These are phyloP conservation scores for Poecilobothrus nobilitatus DNA, from an alignment of 2,888 invertebrate genomes.

Conservation along the genomic window DNA sequence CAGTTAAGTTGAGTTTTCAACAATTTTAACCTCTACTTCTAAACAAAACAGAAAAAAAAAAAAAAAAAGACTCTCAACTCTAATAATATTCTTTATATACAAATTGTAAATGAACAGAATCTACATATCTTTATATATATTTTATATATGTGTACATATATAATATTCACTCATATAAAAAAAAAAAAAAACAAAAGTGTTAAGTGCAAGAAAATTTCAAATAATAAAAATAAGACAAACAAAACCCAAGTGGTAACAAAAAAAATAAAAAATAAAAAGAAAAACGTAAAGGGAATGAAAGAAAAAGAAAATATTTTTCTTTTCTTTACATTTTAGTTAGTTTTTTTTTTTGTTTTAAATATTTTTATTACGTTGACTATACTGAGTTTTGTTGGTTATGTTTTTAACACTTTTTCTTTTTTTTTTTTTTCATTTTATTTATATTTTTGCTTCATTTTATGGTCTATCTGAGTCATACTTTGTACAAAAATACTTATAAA, in stretches of 20 bases:
- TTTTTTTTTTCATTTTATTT: background rate
- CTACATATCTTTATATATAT: too few species aligned
- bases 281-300: too few species aligned
- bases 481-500: background rate
- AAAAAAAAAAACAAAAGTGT: too few species aligned
- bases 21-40: too few species aligned
- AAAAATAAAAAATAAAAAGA: too few species aligned
- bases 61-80: too few species aligned
- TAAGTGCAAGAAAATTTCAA: background rate
- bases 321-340: background rate
- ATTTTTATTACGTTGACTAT: background rate
- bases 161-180: too few species aligned
- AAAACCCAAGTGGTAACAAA: background rate
- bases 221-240: background rate
- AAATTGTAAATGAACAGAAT: too few species aligned
- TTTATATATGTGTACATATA: too few species aligned
- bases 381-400: background rate
- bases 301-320: background rate
- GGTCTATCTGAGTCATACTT: constrained; percentile 2
- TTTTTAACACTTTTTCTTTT: background rate
- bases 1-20: too few species aligned
- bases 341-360: background rate
- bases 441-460: background rate
- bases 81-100: too few species aligned
- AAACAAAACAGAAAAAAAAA: too few species aligned